Percentiles rank a stretch among this genome's conserved stretches.
These are phyloP conservation scores for Nycteola revayana DNA, from an alignment of 2,888 invertebrate genomes.

Conservation along the genomic window DNA sequence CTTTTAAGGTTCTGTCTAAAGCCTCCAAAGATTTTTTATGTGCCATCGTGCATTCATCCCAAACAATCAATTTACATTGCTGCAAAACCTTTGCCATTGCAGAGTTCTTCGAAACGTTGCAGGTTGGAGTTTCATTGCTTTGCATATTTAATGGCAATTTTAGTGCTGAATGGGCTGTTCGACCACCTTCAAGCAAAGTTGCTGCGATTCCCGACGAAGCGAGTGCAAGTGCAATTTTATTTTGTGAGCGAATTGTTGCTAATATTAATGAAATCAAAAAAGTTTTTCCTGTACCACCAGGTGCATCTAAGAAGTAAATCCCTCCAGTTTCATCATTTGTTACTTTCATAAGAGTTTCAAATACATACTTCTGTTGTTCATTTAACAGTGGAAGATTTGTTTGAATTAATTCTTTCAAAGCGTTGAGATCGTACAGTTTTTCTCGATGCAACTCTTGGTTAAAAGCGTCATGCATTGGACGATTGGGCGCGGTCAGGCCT, in stretches of 20 bases:
- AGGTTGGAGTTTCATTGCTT: conserved; percentile 19
- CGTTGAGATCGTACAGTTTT: conserved; percentile 7
- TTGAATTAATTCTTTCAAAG: conserved; percentile 7
- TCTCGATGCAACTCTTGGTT: conserved; percentile 14
- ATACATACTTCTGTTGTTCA: conserved; percentile 21
- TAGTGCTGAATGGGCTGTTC: conserved; percentile 9
- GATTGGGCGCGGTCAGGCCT: conserved; percentile 26
- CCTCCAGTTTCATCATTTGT: conserved; percentile 15
- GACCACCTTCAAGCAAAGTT: conserved; percentile 3
- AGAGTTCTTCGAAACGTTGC: conserved; percentile 6
- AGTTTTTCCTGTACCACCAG: conserved; percentile 22
- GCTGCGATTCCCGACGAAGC: conserved; percentile 12
- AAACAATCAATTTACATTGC: conserved; percentile 13
- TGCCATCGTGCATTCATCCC: conserved; percentile 7
- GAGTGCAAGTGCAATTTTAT: conserved; percentile 12
- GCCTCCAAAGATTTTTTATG: conserved; percentile 7
- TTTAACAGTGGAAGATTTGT: conserved; percentile 15
- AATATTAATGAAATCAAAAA: conserved; percentile 19
- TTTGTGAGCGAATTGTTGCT: conserved; percentile 17
- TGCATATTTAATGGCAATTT: conserved; percentile 24
- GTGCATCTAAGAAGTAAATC: conserved; percentile 17
- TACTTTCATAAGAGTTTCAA: conserved; percentile 18
- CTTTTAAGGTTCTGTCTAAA: conserved; percentile 3
- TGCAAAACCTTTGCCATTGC: conserved; percentile 20
- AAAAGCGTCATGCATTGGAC: conserved; percentile 24